Evolutionary conservation across 2,888 invertebrate species (phyloP), one percentile per base, ranked within the genome.

Genomic region (Rhagonycha lutea): DNA sequence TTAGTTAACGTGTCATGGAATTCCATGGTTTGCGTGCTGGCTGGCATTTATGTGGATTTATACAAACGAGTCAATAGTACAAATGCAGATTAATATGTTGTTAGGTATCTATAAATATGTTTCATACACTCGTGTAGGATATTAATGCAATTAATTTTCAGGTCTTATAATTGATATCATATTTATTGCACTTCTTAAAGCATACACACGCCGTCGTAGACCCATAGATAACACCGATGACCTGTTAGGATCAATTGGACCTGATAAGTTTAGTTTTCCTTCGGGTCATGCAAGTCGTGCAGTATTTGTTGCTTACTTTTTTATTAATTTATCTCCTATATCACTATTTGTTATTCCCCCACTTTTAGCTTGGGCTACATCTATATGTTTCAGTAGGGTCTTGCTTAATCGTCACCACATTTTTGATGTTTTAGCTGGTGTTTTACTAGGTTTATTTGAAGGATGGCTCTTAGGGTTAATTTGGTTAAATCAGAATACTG

Each of bases 201-300:
- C 97, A 0, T 86, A 91, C 72, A 92, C 93, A 7, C 90, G 97
- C 78, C 89, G 98, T 83, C 90, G 94, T 81, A 90, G 98, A 29
- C 98, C 98, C 0, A 84, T 89, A 0, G 89, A 90, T 23, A 86
- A 88, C 14, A 88, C 89, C 77, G 92, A 92, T 80, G 94, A 95
- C 85, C 90, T 93, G 80, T 87, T 94, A 77, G 91, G 85, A 14
- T 86, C 91, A 47, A 88, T 96, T 18, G 95, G 96, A 0, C 94
- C 97, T 0, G 98, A 98, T 87, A 94, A 96, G 83, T 98, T 93
- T 86, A 93, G 94, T 68, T 99, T 99, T 86, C 99, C 98, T 11
- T 98, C 98, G 0, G 98, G 98, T 0, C 98, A 99, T 87, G 93
- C 96, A 0, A 96, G 98, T 26, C 89, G 98, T 81, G 92, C 96